phyloP scores from a whole-genome alignment of 2,888 invertebrate species.

The Agrochola circellaris region DNA sequence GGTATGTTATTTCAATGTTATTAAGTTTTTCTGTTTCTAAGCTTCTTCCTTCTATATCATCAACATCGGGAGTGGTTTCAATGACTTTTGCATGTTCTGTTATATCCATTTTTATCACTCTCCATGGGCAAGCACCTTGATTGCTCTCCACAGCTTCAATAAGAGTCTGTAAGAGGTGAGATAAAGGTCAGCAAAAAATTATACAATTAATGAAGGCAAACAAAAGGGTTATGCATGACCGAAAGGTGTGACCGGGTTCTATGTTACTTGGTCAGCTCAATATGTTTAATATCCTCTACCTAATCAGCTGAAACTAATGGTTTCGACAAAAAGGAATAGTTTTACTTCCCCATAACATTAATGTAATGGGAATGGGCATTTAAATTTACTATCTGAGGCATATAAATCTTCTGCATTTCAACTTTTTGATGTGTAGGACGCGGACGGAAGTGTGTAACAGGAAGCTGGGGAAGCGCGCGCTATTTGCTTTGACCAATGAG shows the following conservation, averaged over 20 bases:
- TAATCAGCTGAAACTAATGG: not conserved
- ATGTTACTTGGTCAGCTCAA: not conserved
- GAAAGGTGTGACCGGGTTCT: not conserved
- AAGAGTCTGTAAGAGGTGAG: conserved; percentile 82
- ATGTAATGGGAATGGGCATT: not conserved
- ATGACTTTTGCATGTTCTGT: conserved; percentile 72
- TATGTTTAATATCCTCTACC: not conserved
- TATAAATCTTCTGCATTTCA: no score
- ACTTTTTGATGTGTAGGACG: no score
- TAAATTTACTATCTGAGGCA: not conserved
- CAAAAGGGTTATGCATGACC: not conserved
- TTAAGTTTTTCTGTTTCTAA: conserved; percentile 83
- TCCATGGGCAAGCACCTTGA: conserved; percentile 90
- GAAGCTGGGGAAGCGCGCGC: no score
- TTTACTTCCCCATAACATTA: conserved; percentile 5
- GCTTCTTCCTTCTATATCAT: conserved; percentile 72
- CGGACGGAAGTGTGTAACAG: no score
- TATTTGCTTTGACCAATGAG: no score
- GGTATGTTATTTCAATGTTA: conserved; percentile 89
- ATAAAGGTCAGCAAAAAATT: not conserved
- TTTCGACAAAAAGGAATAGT: not conserved
- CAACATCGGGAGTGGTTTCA: conserved; percentile 50
- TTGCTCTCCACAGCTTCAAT: conserved; percentile 94
- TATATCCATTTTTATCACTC: conserved; percentile 88
- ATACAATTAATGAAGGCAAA: not conserved